A percentile compares a stretch with the other conserved stretches of the same genome.
phyloP scores from a whole-genome alignment of 2,888 invertebrate genomes.

The Agrochola lota region DNA sequence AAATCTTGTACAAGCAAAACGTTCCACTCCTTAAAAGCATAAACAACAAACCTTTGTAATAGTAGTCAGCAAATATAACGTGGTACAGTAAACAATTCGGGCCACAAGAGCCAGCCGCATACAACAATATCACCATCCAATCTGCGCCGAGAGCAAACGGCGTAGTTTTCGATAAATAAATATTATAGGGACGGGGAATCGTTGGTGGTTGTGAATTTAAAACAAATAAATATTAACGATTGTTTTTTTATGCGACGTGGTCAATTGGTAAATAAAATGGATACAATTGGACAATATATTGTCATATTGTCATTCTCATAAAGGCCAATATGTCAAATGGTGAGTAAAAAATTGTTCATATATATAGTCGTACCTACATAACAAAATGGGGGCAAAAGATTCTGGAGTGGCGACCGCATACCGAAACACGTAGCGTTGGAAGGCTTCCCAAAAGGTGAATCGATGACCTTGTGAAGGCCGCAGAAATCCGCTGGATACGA shows the following conservation, averaged over 20 bases:
- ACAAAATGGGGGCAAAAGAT: too few relatives aligned
- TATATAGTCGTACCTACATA: too few relatives aligned
- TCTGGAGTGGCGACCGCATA: too few relatives aligned
- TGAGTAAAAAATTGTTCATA: neutral
- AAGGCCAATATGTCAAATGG: neutral
- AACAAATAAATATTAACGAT: conserved; percentile 20
- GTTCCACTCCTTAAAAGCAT: neutral
- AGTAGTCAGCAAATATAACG: conserved; percentile 49
- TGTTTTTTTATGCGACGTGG: neutral
- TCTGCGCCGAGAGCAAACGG: conserved; percentile 55
- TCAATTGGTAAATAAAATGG: neutral
- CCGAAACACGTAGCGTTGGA: too few relatives aligned
- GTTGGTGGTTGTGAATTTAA: conserved; percentile 19
- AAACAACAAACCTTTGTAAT: conserved; percentile 1
- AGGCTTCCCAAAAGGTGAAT: too few relatives aligned
- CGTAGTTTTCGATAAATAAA: conserved; percentile 64
- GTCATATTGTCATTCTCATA: neutral
- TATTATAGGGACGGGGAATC: conserved; percentile 41
- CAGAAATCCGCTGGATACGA: too few relatives aligned
- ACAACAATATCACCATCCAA: conserved; percentile 63
- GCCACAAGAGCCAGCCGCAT: conserved; percentile 43
- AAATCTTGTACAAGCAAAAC: neutral
- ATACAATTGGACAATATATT: neutral
- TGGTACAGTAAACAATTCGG: conserved; percentile 39
- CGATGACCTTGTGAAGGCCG: too few relatives aligned